Base-by-base conservation (phyloP, 2,888 invertebrate species). In the Camponotus fellah region DNA sequence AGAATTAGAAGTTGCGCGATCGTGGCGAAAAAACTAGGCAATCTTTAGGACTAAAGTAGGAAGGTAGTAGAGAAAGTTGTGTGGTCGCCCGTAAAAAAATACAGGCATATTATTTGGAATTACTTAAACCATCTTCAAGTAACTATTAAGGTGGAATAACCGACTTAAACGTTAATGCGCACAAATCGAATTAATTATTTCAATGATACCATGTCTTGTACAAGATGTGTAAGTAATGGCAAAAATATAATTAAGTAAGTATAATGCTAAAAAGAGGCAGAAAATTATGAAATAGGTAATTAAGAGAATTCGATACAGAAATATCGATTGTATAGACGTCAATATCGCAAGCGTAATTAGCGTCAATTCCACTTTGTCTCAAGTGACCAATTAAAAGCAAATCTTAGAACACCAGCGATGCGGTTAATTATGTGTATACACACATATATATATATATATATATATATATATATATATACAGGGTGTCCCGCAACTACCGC, bases 1-100 rank as follows among this genome's bases (percentile, higher is more conserved):
- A 58, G 69, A 79, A 79, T 79, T 69, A 79, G 69, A 58, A 79
- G 46, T 79, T 79, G 58, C 58, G 69, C 17, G 34, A 69, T 21
- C 9, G 60, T 60, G 58, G 17, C 69, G 46, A 69, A 69, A 69
- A 79, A 77, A 64, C 46, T 66, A 60, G 53, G 26, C 43, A 69
- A 79, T 79, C 68, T 60, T 68, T 46, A 6, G 12, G 21, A 34
- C 17, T 79, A 32, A 40, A 26, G 43, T 53, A 53, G 49, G 49
- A 53, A 53, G 49, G 49, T 66, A 26, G 0, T 40, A 34, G 69
- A 68, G 68, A 79, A 79, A 79, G 79, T 34, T 69, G 26, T 21
- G n/a, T 68, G 58, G 58, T 43, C 21, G 43, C 10, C 2, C 17
- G 6, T 14, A 68, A 68, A 66, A 66, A 77, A 68, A 56, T 5